Conservation (phyloP, 2,888 invertebrate species). For the Mechanitis messenoides region DNA sequence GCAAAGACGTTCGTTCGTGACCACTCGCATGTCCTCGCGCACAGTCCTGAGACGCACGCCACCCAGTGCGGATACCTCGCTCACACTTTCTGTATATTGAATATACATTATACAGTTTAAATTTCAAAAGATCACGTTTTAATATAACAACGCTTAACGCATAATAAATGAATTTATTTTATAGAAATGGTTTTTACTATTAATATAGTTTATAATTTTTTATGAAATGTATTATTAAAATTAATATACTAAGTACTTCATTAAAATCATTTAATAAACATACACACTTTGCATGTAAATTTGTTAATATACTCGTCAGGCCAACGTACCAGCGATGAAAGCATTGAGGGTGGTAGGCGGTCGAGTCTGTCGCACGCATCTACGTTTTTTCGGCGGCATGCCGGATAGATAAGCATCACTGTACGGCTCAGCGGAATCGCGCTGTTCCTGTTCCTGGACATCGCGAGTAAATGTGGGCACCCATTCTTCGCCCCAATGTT, state of each 20-base stretch:
- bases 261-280: too few relatives aligned
- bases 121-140: not conserved
- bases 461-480: conserved; percentile 91
- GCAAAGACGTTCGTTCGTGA: too few relatives aligned
- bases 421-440: conserved; percentile 77
- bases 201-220: too few relatives aligned
- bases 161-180: too few relatives aligned
- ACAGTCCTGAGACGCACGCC: conserved; percentile 22
- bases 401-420: conserved; percentile 94
- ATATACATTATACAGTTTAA: not conserved
- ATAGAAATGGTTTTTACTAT: too few relatives aligned
- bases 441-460: conserved; percentile 82
- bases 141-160: too few relatives aligned
- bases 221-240: too few relatives aligned
- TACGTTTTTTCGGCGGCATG: conserved; percentile 92
- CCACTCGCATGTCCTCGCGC: conserved; percentile 31
- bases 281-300: not conserved
- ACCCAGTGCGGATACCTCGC: conserved; percentile 38
- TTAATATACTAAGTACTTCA: too few relatives aligned
- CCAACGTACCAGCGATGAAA: conserved; percentile 47
- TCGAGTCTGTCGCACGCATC: conserved; percentile 75
- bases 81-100: conserved; percentile 42
- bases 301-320: not conserved
- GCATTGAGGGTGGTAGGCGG: conserved; percentile 50
- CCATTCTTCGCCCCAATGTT: conserved; percentile 78